Conservation (phyloP, 1,140 invertebrate species). For the Psix sp. region DNA sequence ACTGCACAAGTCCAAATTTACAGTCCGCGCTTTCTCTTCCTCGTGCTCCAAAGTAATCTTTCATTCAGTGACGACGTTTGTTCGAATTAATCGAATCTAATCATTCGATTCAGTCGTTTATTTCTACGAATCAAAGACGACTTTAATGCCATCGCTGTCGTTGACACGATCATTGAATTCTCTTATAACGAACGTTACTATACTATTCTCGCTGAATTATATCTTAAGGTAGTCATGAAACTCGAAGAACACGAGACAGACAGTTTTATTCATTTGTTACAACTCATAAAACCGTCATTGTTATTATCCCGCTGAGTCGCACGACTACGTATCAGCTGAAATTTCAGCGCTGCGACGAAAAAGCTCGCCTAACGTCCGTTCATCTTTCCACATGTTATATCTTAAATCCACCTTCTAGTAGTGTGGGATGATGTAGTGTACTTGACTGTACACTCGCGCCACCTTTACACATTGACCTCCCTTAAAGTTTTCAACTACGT, state of each 20-base stretch:
- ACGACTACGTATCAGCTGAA: conserved; percentile 31
- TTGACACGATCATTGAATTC: no score
- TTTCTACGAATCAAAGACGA: not conserved
- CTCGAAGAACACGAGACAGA: conserved; percentile 36
- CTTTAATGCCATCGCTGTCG: conserved; percentile 3
- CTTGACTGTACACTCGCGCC: conserved; percentile 11
- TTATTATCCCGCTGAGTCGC: conserved; percentile 40
- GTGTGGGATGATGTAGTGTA: conserved; percentile 39
- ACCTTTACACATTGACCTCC: conserved; percentile 28
- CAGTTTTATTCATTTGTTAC: conserved; percentile 45
- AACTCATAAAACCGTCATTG: conserved; percentile 53
- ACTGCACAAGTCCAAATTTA: conserved; percentile 36
- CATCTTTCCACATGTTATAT: conserved; percentile 23
- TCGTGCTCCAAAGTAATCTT: conserved; percentile 14
- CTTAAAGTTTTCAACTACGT: conserved; percentile 47
- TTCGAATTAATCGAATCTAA: conserved; percentile 5
- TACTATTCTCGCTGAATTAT: conserved; percentile 24
- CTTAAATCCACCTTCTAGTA: conserved; percentile 15
- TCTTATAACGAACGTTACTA: conserved; percentile 4
- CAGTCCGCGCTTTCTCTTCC: conserved; percentile 41
- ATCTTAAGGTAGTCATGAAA: conserved; percentile 33
- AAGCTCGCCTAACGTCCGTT: conserved; percentile 38
- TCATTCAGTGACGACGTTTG: not conserved
- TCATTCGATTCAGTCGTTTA: not conserved
- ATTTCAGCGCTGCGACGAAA: conserved; percentile 2